These are phyloP conservation scores for Alviniconcha strummeri DNA, from an alignment of 2,888 invertebrate genomes.

Conservation along the genomic window DNA sequence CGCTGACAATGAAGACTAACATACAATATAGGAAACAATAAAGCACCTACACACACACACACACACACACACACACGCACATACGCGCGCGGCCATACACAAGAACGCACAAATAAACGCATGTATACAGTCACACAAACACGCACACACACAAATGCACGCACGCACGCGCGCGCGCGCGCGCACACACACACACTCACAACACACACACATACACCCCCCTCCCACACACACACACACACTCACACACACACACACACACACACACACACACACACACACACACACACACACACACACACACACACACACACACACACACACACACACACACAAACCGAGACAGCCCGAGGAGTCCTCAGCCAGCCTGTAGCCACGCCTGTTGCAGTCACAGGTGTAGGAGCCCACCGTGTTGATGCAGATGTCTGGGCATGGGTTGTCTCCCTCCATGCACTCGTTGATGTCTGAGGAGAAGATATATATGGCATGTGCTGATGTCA, in stretches of 20 bases:
- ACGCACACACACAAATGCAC: background rate
- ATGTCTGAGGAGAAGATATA: constrained; percentile 47
- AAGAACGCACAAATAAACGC: too few species aligned
- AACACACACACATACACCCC: background rate
- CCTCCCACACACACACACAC: background rate
- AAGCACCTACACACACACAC: background rate
- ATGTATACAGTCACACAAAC: too few species aligned
- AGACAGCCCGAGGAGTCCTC: constrained; percentile 47
- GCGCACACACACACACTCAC: background rate
- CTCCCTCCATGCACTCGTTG: constrained; percentile 65
- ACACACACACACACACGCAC: background rate
- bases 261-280: background rate
- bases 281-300: background rate
- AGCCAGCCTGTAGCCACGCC: constrained; percentile 44
- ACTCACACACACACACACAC: background rate
- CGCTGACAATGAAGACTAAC: too few species aligned
- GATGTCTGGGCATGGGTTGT: constrained; percentile 53
- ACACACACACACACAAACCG: constrained; percentile 42
- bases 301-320: background rate
- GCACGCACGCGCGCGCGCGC: background rate
- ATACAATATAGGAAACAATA: too few species aligned
- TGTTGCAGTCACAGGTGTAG: constrained; percentile 54
- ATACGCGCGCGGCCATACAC: background rate
- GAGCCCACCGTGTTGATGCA: constrained; percentile 61
- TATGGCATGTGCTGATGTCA: too few species aligned